Percentiles rank a stretch among this genome's conserved stretches.
Evolutionary conservation across 2,888 invertebrate genomes (phyloP).

Genomic region (Alentia gelatinosa): DNA sequence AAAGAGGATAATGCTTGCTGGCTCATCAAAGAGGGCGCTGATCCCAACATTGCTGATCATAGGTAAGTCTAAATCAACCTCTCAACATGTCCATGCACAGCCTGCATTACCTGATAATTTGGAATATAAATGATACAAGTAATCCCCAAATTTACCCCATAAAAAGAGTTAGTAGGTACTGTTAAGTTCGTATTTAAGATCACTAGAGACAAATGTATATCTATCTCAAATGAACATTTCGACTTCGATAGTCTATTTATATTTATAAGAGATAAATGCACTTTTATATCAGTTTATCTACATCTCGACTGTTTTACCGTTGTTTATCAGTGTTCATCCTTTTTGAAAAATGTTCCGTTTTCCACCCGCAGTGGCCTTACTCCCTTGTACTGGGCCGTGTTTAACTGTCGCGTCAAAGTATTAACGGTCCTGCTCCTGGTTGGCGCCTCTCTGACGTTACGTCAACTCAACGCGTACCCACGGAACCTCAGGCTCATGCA

Average conservation of each 20-base stretch:
- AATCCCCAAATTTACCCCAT: too few species aligned
- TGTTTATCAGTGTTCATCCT: too few species aligned
- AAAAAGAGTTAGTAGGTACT: too few species aligned
- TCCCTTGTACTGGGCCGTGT: slow-evolving; percentile 71
- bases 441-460: slow-evolving; percentile 63
- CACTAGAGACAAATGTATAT: too few species aligned
- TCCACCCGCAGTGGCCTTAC: slow-evolving; percentile 66
- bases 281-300: too few species aligned
- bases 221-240: too few species aligned
- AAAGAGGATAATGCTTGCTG: slow-evolving; percentile 67
- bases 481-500: slow-evolving; percentile 68
- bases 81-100: background rate
- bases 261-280: too few species aligned
- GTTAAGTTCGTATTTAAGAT: too few species aligned
- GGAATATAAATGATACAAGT: background rate
- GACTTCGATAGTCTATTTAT: too few species aligned
- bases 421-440: slow-evolving; percentile 65
- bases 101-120: background rate
- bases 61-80: too few species aligned
- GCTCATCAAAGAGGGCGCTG: slow-evolving; percentile 67
- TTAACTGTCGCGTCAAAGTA: slow-evolving; percentile 66
- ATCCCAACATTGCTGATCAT: slow-evolving; percentile 66
- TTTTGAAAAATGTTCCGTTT: background rate
- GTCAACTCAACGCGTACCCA: slow-evolving; percentile 65
- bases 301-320: too few species aligned